Evolutionary conservation across 2,797 vertebrate genomes (phyloP), one percentile per base, ranked within the genome.

Genomic region (Mionectes olivaceus): DNA sequence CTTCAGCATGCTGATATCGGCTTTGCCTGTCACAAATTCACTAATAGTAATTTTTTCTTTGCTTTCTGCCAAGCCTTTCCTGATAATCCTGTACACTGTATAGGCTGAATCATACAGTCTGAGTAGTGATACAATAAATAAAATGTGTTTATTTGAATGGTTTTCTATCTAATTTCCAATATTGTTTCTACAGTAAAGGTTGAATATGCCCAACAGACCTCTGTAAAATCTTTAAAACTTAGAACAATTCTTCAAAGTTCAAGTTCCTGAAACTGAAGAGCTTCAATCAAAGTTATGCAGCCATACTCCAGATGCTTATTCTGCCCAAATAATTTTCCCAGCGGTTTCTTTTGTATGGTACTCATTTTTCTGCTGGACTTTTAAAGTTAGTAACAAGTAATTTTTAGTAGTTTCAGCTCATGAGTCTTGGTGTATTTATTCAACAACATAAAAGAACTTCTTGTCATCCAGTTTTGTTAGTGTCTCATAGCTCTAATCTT

Each of bases 401-500:
- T 87, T 92, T 95, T 92, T 83, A 87, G 68, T 78, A n/a, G 61
- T 88, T 85, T 92, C 73, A 87, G 57, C 65, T 94, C 73, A 63
- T 76, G 57, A 53, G 28, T 91, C 78, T 91, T 89, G 43, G 13
- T 83, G 46, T 85, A 87, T 93, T 93, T 96, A 83, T 89, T 83
- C 71, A 87, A 76, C 60, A 56, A 67, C 75, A 93, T 75, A 61
- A 85, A 93, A 94, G 57, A 94, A 55, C 32, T 82, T 88, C 71
- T 91, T 68, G 59, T 87, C 78, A 92, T 85, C 39, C 61, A 57
- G 49, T 89, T 93, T 75, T 96, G 82, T 89, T 89, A 83, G 71
- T 85, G 90, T 85, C 64, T 95, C 71, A 55, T 55, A 87, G 91
- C 89, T 95, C 82, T 94, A 83, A 91, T 96, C 89, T 95, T 96